Evolutionary conservation across 2,113 vertebrate species (phyloP).

Genomic region (Fregetta grallaria): DNA sequence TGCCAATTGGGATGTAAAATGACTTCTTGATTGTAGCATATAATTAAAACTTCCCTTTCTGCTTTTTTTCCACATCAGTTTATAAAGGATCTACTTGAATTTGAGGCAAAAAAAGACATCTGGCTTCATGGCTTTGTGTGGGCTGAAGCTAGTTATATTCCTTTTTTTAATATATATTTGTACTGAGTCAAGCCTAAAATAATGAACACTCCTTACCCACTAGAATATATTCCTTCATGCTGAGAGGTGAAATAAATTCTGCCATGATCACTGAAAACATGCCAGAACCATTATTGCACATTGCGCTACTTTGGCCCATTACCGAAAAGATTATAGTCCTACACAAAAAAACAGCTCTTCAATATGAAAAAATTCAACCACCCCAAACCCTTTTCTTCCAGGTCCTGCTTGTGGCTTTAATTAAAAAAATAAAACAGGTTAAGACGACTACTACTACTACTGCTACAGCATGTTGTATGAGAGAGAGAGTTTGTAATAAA

Average conservation of each 20-base stretch:
- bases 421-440: not conserved
- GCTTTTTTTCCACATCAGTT: conserved; percentile 46
- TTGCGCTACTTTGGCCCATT: not conserved
- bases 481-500: not conserved
- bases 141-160: conserved; percentile 26
- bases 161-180: conserved; percentile 36
- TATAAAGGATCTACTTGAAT: conserved; percentile 53
- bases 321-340: not conserved
- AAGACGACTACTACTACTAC: not conserved
- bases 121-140: conserved; percentile 42
- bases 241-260: conserved; percentile 37
- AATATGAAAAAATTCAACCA: not conserved
- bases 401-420: not conserved
- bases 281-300: not conserved
- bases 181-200: conserved; percentile 40
- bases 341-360: not conserved
- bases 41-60: conserved; percentile 66
- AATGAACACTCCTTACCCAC: conserved; percentile 9
- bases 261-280: not conserved
- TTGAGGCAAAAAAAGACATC: conserved; percentile 36
- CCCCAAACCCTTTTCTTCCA: not conserved
- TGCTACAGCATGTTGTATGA: not conserved
- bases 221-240: not conserved
- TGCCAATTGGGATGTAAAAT: conserved; percentile 62
- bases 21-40: conserved; percentile 61